A percentile compares a stretch with the other conserved stretches of the same genome.
Evolutionary conservation across 2,888 invertebrate species (phyloP).

Genomic region (Mamestra brassicae): DNA sequence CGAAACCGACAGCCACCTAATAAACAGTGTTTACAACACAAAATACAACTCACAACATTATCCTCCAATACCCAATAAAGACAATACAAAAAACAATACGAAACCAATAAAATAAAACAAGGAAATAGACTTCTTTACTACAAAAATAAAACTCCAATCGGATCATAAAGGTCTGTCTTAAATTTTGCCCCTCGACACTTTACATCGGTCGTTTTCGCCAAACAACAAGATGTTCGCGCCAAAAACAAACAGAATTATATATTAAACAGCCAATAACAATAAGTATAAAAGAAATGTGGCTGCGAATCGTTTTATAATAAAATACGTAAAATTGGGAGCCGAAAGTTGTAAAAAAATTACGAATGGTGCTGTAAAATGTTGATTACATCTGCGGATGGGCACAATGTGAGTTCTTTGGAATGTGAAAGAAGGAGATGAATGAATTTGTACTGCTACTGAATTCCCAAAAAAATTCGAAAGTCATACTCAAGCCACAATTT

Average conservation of each 20-base stretch:
- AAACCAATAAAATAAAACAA: constrained; percentile 57
- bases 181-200: constrained; percentile 53
- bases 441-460: too few relatives aligned
- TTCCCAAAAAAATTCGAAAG: too few relatives aligned
- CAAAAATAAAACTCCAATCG: constrained; percentile 50
- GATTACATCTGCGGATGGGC: constrained; percentile 13
- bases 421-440: not conserved
- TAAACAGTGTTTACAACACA: constrained; percentile 28
- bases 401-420: constrained; percentile 5
- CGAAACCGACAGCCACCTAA: constrained; percentile 5
- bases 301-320: constrained; percentile 57
- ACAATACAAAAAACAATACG: constrained; percentile 47
- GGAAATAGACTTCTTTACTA: constrained; percentile 54
- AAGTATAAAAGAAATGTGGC: constrained; percentile 44
- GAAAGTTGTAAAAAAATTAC: constrained; percentile 50
- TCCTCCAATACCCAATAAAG: constrained; percentile 33
- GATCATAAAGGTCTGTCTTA: constrained; percentile 52
- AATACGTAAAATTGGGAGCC: constrained; percentile 61
- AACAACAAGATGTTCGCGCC: constrained; percentile 57
- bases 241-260: constrained; percentile 66
- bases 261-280: constrained; percentile 67
- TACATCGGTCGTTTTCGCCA: constrained; percentile 56
- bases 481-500: too few relatives aligned
- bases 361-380: constrained; percentile 32
- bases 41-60: constrained; percentile 26